phyloP scores from a whole-genome alignment of 2,797 vertebrate species.

The Microchirus variegatus region DNA sequence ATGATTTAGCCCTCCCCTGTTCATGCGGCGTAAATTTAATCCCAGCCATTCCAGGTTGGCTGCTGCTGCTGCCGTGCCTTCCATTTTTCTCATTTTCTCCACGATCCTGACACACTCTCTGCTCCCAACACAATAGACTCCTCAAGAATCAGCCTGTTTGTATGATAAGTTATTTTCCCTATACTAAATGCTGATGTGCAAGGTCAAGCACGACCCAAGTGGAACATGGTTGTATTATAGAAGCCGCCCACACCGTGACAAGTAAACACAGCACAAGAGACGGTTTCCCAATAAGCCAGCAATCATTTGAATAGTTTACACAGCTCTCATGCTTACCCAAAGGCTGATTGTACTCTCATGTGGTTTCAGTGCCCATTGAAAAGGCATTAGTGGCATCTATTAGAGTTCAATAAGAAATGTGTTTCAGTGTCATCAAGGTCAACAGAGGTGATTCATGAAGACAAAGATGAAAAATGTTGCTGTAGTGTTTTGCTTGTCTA shows the following conservation, averaged over 20 bases:
- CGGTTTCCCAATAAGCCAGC: conserved; percentile 34
- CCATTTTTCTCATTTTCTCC: conserved; percentile 46
- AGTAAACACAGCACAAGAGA: conserved; percentile 40
- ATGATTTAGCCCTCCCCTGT: conserved; percentile 77
- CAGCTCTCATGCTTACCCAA: conserved; percentile 27
- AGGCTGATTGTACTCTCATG: conserved; percentile 31
- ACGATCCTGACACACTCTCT: conserved; percentile 49
- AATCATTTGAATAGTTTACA: conserved; percentile 48
- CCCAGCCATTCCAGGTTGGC: conserved; percentile 69
- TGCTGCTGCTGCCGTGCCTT: conserved; percentile 61
- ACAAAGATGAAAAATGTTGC: conserved; percentile 57
- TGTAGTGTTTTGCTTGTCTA: conserved; percentile 17
- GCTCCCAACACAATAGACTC: conserved; percentile 65
- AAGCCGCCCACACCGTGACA: conserved; percentile 45
- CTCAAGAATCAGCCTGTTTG: conserved; percentile 64
- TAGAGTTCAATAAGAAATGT: conserved; percentile 45
- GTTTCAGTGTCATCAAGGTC: conserved; percentile 63
- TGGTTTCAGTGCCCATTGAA: conserved; percentile 46
- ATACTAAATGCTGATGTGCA: conserved; percentile 60
- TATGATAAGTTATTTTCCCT: conserved; percentile 61
- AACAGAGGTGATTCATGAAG: conserved; percentile 42
- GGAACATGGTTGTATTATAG: conserved; percentile 48
- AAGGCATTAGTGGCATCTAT: conserved; percentile 47
- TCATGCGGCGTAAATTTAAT: conserved; percentile 80
- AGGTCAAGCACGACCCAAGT: conserved; percentile 66